Evolutionary conservation across 2,797 vertebrate species (phyloP), one percentile per base, ranked within the genome.

Genomic region (Heterohyrax brucei): DNA sequence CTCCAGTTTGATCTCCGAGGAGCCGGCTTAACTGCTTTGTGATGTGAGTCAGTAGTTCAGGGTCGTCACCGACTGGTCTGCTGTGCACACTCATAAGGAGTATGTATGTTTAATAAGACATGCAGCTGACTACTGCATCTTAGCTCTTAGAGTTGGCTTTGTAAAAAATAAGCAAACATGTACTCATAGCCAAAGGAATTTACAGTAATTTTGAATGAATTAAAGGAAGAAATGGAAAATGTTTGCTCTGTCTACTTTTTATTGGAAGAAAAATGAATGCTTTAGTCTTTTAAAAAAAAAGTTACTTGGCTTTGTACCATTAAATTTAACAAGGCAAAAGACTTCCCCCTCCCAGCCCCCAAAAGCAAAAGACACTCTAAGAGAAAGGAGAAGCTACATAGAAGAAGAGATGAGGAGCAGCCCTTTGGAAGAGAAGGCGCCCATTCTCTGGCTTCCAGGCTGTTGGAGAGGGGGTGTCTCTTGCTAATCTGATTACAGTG

Each of bases 401-500:
- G 10, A 56, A 4, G 12, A 53, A 7, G 10, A 56, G 26, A 26
- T 13, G 76, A 86, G 19, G 62, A 84, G 0, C 28, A 95, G 33
- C 4, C 30, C 62, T 62, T 48, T 75, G 93, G 14, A 72, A 89
- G n/a, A 89, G n/a, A 79, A 91, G 39, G 33, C 53, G 56, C 75
- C 13, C 12, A 79, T 88, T 59, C 4, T 77, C 33, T 80, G 61
- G 76, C 14, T 30, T 64, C 81, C 50, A 86, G 48, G 4, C 75
- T 73, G 30, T 78, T 59, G 76, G 12, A 48, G 61, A 48, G 33
- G 76, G 12, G 56, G 61, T 39, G 33, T n/a, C 24, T 85, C 68
- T 92, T 89, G 24, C 53, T 46, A 92, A 91, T 77, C 33, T 86
- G 87, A 79, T 93, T 91, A 61, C 5, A 85, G 48, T 93, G 87